Evolutionary conservation across 1,140 invertebrate genomes (phyloP).

Genomic region (Drosophila nigrodunni): DNA sequence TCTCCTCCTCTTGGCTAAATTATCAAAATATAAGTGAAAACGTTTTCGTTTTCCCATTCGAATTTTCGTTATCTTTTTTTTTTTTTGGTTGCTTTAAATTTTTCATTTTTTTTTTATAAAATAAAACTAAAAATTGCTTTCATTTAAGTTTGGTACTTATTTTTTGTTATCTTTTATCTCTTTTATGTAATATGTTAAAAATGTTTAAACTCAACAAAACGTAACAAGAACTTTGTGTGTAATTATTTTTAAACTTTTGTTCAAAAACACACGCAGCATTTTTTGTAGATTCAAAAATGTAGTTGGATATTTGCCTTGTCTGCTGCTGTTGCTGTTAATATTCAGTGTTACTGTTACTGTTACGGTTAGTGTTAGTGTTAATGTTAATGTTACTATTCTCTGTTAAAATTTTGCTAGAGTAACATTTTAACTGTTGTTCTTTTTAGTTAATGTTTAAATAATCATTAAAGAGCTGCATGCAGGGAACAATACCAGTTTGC

Average conservation of each 20-base stretch:
- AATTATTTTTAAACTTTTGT: slow-evolving; percentile 47
- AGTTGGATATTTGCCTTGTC: slow-evolving; percentile 40
- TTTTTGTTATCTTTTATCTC: slow-evolving; percentile 5
- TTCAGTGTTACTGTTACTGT: slow-evolving; percentile 18
- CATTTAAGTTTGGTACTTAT: slow-evolving; percentile 15
- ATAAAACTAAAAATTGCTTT: slow-evolving; percentile 70
- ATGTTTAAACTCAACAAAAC: slow-evolving; percentile 70
- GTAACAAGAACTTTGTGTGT: slow-evolving; percentile 56
- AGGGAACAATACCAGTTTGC: slow-evolving; percentile 78
- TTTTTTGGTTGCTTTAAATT: slow-evolving; percentile 45
- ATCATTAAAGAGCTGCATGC: slow-evolving; percentile 87
- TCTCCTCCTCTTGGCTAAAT: slow-evolving; percentile 20
- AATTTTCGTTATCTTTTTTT: slow-evolving; percentile 29
- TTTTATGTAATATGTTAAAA: slow-evolving; percentile 41
- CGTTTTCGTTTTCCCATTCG: slow-evolving; percentile 15
- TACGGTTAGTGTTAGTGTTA: slow-evolving; percentile 22
- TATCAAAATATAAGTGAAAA: slow-evolving; percentile 15
- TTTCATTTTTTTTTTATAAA: slow-evolving; percentile 56
- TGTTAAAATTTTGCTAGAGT: slow-evolving; percentile 65
- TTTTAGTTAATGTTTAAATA: slow-evolving; percentile 87
- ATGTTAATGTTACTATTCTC: slow-evolving; percentile 31
- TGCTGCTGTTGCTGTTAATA: slow-evolving; percentile 16
- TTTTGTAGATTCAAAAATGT: slow-evolving; percentile 15
- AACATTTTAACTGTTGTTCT: slow-evolving; percentile 43
- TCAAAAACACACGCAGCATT: slow-evolving; percentile 24